Conservation (phyloP, 2,113 vertebrate genomes). For the Hydrochoerus hydrochaeris region DNA sequence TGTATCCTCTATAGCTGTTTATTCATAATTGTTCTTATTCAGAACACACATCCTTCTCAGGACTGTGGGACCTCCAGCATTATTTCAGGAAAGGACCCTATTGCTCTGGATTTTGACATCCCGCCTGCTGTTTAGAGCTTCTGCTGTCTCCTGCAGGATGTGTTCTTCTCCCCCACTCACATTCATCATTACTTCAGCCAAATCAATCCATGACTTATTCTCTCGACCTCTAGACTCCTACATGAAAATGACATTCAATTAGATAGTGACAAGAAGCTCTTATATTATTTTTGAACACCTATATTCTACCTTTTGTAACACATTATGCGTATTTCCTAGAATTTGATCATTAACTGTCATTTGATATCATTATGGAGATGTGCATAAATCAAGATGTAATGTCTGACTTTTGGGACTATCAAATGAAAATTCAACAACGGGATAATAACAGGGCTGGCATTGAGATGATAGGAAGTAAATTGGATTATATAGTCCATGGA, state of each 20-base stretch:
- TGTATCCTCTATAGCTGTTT: not conserved
- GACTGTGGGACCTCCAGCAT: accelerated
- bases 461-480: not conserved
- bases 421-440: not conserved
- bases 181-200: not conserved
- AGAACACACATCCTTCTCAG: not conserved
- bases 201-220: not conserved
- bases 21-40: not conserved
- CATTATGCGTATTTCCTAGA: not conserved
- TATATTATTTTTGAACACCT: not conserved
- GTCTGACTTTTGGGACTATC: not conserved
- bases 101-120: not conserved
- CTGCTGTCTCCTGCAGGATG: not conserved
- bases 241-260: not conserved
- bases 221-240: not conserved
- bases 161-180: not conserved
- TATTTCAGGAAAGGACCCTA: not conserved
- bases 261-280: not conserved
- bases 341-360: constrained; percentile 11
- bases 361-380: not conserved
- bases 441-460: not conserved
- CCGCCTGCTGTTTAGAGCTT: not conserved
- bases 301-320: not conserved
- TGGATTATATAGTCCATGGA: not conserved
- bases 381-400: not conserved